phyloP scores from a whole-genome alignment of 2,888 invertebrate genomes.

The Tiliacea aurago region DNA sequence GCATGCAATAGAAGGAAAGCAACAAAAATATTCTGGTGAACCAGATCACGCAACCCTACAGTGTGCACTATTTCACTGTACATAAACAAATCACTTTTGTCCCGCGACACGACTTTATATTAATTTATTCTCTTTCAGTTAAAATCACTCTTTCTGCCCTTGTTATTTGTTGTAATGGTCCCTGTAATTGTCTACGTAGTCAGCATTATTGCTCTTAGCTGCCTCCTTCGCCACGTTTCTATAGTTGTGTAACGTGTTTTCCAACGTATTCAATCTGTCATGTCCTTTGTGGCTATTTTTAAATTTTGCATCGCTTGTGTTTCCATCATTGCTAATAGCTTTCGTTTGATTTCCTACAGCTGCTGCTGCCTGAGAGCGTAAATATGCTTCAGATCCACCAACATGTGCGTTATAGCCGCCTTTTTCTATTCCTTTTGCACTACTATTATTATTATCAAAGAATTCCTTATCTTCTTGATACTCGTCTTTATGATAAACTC shows the following conservation, averaged over 20 bases:
- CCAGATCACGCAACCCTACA: not conserved
- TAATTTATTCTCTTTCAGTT: not conserved
- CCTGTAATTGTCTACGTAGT: conserved; percentile 68
- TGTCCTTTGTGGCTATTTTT: conserved; percentile 70
- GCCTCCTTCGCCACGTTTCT: conserved; percentile 76
- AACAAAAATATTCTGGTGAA: not conserved
- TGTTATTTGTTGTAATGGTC: conserved; percentile 29
- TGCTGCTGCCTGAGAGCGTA: conserved; percentile 75
- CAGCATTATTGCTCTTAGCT: conserved; percentile 74
- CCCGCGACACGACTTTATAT: not conserved
- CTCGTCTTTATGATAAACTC: conserved; percentile 85
- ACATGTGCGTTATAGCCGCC: conserved; percentile 71
- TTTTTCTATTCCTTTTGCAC: conserved; percentile 73
- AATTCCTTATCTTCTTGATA: conserved; percentile 85
- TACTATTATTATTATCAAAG: conserved; percentile 81
- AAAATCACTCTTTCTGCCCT: conserved; percentile 2
- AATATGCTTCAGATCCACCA: conserved; percentile 76
- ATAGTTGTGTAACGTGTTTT: conserved; percentile 73
- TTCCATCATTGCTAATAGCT: conserved; percentile 68
- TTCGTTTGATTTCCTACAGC: conserved; percentile 69
- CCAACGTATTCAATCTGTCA: conserved; percentile 63
- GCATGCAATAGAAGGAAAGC: not conserved
- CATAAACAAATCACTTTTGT: conserved; percentile 14
- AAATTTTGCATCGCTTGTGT: conserved; percentile 65
- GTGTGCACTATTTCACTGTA: conserved; percentile 20